Evolutionary conservation across 2,797 vertebrate species (phyloP).

Genomic region (Amniataba percoides): DNA sequence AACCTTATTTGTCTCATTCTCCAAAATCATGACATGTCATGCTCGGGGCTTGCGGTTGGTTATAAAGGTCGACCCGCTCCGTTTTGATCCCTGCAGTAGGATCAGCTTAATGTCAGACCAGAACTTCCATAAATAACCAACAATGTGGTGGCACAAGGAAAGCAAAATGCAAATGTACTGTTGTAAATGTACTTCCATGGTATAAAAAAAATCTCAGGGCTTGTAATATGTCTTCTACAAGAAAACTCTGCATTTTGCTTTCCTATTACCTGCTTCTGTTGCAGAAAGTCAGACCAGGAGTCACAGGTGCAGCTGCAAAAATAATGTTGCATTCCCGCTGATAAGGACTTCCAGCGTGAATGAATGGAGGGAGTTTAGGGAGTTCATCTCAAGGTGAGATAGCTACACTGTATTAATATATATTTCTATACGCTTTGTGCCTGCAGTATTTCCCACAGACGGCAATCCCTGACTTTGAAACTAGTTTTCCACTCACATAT

Average conservation of each 20-base stretch:
- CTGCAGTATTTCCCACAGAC: slow-evolving; percentile 23
- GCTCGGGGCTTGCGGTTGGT: not conserved
- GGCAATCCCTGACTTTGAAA: slow-evolving; percentile 34
- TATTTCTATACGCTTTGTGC: slow-evolving; percentile 4
- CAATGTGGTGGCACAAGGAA: not conserved
- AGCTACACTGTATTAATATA: slow-evolving; percentile 5
- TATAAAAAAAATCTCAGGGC: not conserved
- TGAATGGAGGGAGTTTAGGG: slow-evolving; percentile 23
- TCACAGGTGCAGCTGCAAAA: slow-evolving; percentile 14
- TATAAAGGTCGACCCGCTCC: not conserved
- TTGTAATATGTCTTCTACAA: not conserved
- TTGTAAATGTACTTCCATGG: not conserved
- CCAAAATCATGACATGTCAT: not conserved
- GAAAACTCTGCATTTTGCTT: slow-evolving; percentile 14
- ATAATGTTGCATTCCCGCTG: slow-evolving; percentile 16
- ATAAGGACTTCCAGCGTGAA: slow-evolving; percentile 41
- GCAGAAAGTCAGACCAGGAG: slow-evolving; percentile 23
- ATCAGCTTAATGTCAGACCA: not conserved
- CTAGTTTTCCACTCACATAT: slow-evolving; percentile 29
- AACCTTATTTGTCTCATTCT: not conserved
- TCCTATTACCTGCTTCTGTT: slow-evolving; percentile 27
- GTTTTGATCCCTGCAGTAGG: not conserved
- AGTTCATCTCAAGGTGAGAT: slow-evolving; percentile 60
- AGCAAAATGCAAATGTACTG: not conserved
- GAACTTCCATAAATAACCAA: not conserved